Percentiles rank a stretch among this genome's conserved stretches.
phyloP scores from a whole-genome alignment of 2,888 invertebrate genomes.

The Platycheirus albimanus region DNA sequence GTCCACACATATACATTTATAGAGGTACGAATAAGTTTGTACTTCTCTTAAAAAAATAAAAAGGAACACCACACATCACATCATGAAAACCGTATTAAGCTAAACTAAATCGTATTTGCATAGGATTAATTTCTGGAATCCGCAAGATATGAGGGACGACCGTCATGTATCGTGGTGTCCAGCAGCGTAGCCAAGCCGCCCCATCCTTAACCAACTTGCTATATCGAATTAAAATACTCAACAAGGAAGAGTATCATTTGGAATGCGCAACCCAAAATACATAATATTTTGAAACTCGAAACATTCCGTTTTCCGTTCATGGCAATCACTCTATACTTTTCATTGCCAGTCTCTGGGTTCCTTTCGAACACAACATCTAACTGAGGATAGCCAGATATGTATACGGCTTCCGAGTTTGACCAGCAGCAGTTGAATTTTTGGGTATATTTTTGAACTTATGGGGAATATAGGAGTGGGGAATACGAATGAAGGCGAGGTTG shows the following conservation, averaged over 20 bases:
- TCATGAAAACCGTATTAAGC: conserved; percentile 43
- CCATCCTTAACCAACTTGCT: conserved; percentile 30
- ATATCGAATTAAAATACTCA: conserved; percentile 62
- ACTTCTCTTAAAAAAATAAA: background rate
- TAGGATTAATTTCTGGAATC: conserved; percentile 61
- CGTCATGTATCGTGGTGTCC: background rate
- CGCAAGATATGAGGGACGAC: conserved; percentile 28
- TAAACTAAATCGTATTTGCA: conserved; percentile 69
- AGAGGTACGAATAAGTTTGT: no score
- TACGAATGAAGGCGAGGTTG: background rate
- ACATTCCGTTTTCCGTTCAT: conserved; percentile 54
- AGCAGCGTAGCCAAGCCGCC: no score
- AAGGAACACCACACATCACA: conserved; percentile 15
- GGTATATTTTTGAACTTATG: background rate
- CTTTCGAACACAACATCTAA: conserved; percentile 1
- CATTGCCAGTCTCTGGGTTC: background rate
- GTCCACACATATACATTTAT: no score
- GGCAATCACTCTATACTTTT: conserved; percentile 9
- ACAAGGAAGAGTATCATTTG: conserved; percentile 42
- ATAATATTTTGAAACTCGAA: conserved; percentile 58
- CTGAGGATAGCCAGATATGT: conserved; percentile 29
- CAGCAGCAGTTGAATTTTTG: conserved; percentile 17
- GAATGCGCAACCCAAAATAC: conserved; percentile 52
- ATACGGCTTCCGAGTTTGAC: conserved; percentile 53
- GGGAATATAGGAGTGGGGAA: background rate